A percentile compares a stretch with the other conserved stretches of the same genome.
phyloP scores from a whole-genome alignment of 1,140 invertebrate species.

The Agrilus planipennis region DNA sequence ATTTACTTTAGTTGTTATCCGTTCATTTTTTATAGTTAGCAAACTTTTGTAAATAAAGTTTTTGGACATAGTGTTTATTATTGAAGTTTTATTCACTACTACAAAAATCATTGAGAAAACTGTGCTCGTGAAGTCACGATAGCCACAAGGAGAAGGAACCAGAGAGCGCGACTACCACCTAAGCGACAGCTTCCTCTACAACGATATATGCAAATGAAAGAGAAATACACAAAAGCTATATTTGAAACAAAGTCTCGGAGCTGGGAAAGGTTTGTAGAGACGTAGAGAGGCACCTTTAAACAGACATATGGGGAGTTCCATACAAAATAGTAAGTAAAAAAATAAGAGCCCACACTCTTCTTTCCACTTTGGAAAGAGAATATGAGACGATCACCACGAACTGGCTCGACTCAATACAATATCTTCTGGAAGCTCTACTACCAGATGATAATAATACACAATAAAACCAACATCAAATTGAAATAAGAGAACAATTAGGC shows the following conservation, averaged over 20 bases:
- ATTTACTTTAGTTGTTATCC: too few species aligned
- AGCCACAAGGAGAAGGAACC: too few species aligned
- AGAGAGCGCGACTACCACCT: too few species aligned
- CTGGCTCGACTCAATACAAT: not conserved
- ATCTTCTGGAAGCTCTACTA: not conserved
- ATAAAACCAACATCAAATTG: not conserved
- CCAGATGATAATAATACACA: not conserved
- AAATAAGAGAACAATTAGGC: not conserved
- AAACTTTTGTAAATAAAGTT: too few species aligned
- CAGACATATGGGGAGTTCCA: conserved; percentile 1
- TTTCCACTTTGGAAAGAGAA: not conserved
- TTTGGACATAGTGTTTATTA: too few species aligned
- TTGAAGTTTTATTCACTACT: too few species aligned
- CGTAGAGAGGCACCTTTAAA: not conserved
- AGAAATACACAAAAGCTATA: not conserved
- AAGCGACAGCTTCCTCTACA: not conserved
- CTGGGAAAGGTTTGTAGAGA: not conserved
- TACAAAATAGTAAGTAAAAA: conserved; percentile 5
- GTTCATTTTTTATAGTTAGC: too few species aligned
- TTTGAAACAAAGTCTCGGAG: not conserved
- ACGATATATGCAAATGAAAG: not conserved
- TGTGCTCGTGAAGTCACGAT: too few species aligned
- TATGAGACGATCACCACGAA: not conserved
- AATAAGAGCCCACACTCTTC: not conserved
- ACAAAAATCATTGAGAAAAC: too few species aligned